Evolutionary conservation across 1,140 invertebrate genomes (phyloP).

Genomic region (Diorhabda sublineata): DNA sequence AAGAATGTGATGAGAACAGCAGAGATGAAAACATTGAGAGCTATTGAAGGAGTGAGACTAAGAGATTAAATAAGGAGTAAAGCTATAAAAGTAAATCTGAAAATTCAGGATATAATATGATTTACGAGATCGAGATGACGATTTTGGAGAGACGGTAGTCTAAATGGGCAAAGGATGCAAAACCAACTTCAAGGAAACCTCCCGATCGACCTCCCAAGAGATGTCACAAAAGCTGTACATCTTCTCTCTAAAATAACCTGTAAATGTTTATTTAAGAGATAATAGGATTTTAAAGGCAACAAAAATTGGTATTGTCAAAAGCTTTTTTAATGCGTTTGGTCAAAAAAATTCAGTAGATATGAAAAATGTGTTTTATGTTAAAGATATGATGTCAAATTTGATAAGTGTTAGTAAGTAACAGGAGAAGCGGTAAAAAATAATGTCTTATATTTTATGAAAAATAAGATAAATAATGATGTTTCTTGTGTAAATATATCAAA

Average conservation of each 20-base stretch:
- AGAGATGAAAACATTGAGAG: too few species aligned
- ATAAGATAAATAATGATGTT: neutral
- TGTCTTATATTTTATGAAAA: slow-evolving; percentile 25
- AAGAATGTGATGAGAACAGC: too few species aligned
- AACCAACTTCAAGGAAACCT: too few species aligned
- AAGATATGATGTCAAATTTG: slow-evolving; percentile 35
- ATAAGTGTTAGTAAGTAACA: slow-evolving; percentile 12
- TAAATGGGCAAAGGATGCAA: too few species aligned
- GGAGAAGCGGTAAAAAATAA: slow-evolving; percentile 7
- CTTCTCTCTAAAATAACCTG: slow-evolving; percentile 37
- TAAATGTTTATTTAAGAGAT: slow-evolving; percentile 34
- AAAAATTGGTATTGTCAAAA: slow-evolving; percentile 39
- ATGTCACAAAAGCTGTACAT: slow-evolving; percentile 40
- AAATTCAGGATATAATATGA: too few species aligned
- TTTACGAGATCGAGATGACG: too few species aligned
- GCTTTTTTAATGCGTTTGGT: neutral
- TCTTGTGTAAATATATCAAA: slow-evolving; percentile 16
- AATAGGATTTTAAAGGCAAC: slow-evolving; percentile 39
- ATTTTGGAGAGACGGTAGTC: too few species aligned
- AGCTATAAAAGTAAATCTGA: too few species aligned
- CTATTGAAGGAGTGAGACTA: too few species aligned
- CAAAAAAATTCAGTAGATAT: slow-evolving; percentile 30
- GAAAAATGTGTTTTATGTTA: slow-evolving; percentile 40
- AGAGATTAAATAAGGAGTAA: too few species aligned
- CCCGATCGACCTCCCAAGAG: neutral